Evolutionary conservation across 2,797 vertebrate species (phyloP).

Genomic region (Acipenser ruthenus): DNA sequence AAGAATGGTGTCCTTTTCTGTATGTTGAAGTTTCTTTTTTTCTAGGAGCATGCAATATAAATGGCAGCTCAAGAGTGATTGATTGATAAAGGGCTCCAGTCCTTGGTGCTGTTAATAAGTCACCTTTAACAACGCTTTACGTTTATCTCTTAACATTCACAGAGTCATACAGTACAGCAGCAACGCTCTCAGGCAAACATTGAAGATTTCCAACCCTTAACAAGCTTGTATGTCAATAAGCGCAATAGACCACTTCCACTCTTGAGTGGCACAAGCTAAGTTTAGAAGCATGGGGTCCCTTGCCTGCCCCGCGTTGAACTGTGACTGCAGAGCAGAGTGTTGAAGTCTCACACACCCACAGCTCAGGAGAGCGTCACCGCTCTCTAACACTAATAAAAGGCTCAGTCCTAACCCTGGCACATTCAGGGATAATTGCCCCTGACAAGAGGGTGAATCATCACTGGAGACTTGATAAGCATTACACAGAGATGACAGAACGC

Average conservation of each 20-base stretch:
- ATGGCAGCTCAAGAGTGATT: no score
- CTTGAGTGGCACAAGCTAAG: constrained; percentile 24
- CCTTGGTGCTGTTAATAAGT: no score
- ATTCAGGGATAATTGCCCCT: constrained; percentile 91
- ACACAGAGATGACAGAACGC: constrained; percentile 96
- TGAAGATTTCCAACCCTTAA: constrained; percentile 11
- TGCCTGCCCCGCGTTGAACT: constrained; percentile 32
- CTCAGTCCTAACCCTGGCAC: constrained; percentile 72
- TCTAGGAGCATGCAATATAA: no score
- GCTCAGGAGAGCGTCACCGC: constrained; percentile 37
- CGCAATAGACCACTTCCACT: constrained; percentile 9
- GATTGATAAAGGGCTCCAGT: no score
- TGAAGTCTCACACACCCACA: constrained; percentile 31
- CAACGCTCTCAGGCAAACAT: neutral
- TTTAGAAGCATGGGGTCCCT: constrained; percentile 35
- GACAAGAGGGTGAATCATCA: constrained; percentile 97
- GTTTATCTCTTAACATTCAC: no score
- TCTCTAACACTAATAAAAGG: constrained; percentile 47
- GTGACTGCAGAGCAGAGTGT: constrained; percentile 20
- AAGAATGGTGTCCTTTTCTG: no score
- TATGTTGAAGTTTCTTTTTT: no score
- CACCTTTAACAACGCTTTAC: no score
- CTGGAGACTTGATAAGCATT: constrained; percentile 96
- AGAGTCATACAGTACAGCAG: no score
- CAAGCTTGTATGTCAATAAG: constrained; percentile 7